Evolutionary conservation across 2,797 vertebrate species (phyloP), one percentile per base, ranked within the genome.

Genomic region (Cossypha caffra): DNA sequence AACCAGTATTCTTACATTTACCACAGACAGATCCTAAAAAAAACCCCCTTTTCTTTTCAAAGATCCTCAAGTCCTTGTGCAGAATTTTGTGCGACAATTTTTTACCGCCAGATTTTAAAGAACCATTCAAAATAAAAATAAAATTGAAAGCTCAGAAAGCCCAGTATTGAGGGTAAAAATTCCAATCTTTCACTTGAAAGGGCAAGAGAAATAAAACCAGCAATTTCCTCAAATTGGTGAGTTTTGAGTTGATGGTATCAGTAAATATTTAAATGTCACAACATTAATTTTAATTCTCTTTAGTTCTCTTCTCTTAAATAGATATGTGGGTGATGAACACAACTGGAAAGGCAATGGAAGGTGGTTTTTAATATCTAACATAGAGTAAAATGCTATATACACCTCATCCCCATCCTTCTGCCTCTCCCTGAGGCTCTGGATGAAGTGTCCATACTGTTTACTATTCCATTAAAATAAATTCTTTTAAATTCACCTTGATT

Each of bases 101-200:
- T 95, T 85, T 74, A 23, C 58, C 47, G 67, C 3, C 21, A 74
- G 29, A 51, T 59, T 85, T 85, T 18, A 50, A 54, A 86, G 4
- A 24, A 40, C 11, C 37, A 57, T 43, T 68, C 73, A 35, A 74
- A 90, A 73, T 26, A 85, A 79, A 90, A 81, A 78, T 7, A 6
- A 72, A 93, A 78, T 1, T 19, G 16, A 84, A 88, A 67, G 63
- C 25, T 82, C 35, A 84, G 51, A 88, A 93, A 90, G 54, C 58
- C 68, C 16, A 40, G 16, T 23, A 48, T 40, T 62, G 73, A 35
- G 15, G 26, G 26, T 2, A 42, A 72, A 81, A 76, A 54, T 55
- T 81, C 43, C 14, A 1, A 47, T 50, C 26, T 81, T 57, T 48
- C 28, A 75, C 16, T 80, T 63, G 17, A 86, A 92, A 82, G 26